phyloP scores from a whole-genome alignment of 2,113 vertebrate genomes.

The Austrofundulus limnaeus region DNA sequence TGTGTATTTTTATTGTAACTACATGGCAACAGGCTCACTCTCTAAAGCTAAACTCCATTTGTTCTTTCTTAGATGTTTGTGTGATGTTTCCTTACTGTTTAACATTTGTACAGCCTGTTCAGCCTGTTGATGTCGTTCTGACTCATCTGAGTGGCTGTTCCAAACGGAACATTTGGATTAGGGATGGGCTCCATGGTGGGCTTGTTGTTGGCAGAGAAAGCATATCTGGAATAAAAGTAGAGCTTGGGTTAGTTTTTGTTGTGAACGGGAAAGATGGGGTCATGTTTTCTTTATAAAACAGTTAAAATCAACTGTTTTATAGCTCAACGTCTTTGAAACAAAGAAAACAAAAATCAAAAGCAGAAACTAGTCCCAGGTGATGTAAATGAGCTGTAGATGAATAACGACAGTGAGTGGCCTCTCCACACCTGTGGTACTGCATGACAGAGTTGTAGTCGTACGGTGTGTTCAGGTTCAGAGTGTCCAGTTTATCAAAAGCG shows the following conservation, averaged over 20 bases:
- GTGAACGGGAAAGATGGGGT: too few relatives aligned
- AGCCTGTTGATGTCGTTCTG: constrained; percentile 63
- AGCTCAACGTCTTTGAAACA: too few relatives aligned
- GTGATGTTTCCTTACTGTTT: constrained; percentile 1
- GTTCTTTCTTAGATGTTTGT: not conserved
- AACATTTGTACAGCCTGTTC: constrained; percentile 66
- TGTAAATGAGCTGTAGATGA: not conserved
- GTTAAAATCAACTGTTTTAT: too few relatives aligned
- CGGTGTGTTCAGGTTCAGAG: constrained; percentile 65
- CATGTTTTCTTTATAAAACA: too few relatives aligned
- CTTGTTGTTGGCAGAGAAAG: constrained; percentile 67
- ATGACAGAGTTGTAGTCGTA: constrained; percentile 78
- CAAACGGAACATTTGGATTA: constrained; percentile 59
- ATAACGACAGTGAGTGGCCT: not conserved
- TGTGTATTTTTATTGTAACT: too few relatives aligned
- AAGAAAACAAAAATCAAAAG: not conserved
- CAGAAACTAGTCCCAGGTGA: not conserved
- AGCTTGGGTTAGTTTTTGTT: not conserved
- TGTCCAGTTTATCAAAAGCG: constrained; percentile 67
- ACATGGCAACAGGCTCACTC: too few relatives aligned
- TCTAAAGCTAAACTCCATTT: too few relatives aligned
- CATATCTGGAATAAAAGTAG: constrained; percentile 48
- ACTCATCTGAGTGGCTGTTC: constrained; percentile 59
- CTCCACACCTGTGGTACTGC: constrained; percentile 70
- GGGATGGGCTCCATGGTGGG: constrained; percentile 70